Evolutionary conservation across 1,140 invertebrate genomes (phyloP).

Genomic region (Maniola jurtina): DNA sequence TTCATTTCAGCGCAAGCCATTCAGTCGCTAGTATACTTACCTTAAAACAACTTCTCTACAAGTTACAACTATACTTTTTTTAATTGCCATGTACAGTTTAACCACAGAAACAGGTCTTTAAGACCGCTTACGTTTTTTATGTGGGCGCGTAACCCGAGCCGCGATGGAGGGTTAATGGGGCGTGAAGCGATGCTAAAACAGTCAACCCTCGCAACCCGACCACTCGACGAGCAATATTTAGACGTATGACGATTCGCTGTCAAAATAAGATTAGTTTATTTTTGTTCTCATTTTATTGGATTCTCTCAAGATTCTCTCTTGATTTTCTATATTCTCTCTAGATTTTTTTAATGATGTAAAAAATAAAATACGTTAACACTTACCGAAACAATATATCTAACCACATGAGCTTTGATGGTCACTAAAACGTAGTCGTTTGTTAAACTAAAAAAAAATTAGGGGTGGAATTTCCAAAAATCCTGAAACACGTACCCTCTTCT

Average conservation of each 20-base stretch:
- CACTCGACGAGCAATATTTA: constrained; percentile 14
- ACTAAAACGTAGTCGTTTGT: too few relatives aligned
- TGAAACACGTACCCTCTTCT: too few relatives aligned
- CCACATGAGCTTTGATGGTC: too few relatives aligned
- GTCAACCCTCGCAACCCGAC: not conserved
- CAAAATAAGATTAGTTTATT: constrained; percentile 17
- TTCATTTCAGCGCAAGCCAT: too few relatives aligned
- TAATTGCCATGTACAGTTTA: not conserved
- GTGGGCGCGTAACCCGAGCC: constrained; percentile 13
- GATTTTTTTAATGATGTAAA: too few relatives aligned
- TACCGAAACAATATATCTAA: too few relatives aligned
- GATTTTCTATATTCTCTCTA: too few relatives aligned
- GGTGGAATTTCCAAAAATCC: too few relatives aligned
- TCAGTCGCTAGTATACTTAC: too few relatives aligned
- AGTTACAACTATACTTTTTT: not conserved
- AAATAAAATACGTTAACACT: too few relatives aligned
- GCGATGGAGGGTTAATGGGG: constrained; percentile 16
- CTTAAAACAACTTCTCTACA: too few relatives aligned
- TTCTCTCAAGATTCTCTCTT: not conserved
- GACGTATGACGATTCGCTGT: constrained; percentile 16
- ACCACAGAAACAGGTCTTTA: constrained; percentile 5
- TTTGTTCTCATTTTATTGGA: not conserved
- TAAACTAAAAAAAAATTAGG: too few relatives aligned
- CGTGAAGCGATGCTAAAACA: constrained; percentile 19
- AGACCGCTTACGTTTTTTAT: constrained; percentile 11